These are phyloP conservation scores for Fundulus diaphanus DNA, from an alignment of 2,797 vertebrate genomes.

Conservation along the genomic window DNA sequence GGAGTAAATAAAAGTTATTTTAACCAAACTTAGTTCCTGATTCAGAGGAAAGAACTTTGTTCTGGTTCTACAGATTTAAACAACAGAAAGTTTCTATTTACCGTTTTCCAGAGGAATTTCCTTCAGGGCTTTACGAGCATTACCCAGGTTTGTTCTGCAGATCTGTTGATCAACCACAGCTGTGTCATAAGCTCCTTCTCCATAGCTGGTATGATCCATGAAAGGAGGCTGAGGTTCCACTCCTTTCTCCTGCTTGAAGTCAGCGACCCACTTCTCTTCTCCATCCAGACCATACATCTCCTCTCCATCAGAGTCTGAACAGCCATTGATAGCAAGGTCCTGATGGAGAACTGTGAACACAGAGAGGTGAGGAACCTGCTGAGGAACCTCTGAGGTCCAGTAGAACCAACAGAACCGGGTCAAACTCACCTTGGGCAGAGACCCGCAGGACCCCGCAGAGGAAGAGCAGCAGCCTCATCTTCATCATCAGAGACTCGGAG, in stretches of 20 bases:
- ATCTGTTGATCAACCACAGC: background rate
- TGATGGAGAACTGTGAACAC: slow-evolving; percentile 25
- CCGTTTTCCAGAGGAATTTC: background rate
- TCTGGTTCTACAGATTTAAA: too few relatives aligned
- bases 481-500: background rate
- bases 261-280: slow-evolving; percentile 32
- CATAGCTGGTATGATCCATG: fast-evolving
- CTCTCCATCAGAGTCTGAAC: slow-evolving; percentile 51
- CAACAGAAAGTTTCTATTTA: slow-evolving; percentile 24
- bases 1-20: too few relatives aligned
- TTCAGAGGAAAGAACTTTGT: background rate
- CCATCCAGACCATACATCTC: background rate
- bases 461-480: slow-evolving; percentile 30
- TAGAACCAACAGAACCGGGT: background rate
- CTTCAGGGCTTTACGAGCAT: fast-evolving
- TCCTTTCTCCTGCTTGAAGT: slow-evolving; percentile 23
- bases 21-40: too few relatives aligned
- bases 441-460: slow-evolving; percentile 8
- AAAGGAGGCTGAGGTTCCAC: slow-evolving; percentile 30
- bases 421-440: background rate
- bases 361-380: background rate
- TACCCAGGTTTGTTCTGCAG: slow-evolving; percentile 6
- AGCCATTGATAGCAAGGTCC: fast-evolving
- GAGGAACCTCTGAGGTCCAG: too few relatives aligned
- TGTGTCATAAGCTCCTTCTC: fast-evolving